phyloP scores from a whole-genome alignment of 2,797 vertebrate species.

The Hippopotamyrus pictus region DNA sequence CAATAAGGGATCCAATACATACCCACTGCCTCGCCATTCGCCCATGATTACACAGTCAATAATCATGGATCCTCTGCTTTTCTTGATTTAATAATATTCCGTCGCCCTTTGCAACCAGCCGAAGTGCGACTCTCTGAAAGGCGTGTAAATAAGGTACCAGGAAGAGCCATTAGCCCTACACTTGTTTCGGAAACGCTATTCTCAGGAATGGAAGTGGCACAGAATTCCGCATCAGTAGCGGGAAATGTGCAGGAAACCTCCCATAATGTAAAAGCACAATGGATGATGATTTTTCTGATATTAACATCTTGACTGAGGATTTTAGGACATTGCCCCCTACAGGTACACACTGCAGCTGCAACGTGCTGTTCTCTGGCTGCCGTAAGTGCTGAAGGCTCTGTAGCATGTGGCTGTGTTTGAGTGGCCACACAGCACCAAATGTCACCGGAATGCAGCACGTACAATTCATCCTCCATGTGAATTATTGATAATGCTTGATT shows the following conservation, averaged over 20 bases:
- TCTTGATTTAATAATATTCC: constrained; percentile 1
- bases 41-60: neutral
- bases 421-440: neutral
- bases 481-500: neutral
- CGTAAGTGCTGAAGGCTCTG: neutral
- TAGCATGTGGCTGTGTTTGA: neutral
- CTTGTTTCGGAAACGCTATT: neutral
- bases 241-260: too few species aligned
- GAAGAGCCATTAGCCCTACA: neutral
- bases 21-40: neutral
- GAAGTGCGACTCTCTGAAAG: neutral
- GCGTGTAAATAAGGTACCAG: neutral
- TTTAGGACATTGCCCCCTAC: neutral
- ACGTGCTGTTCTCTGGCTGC: neutral
- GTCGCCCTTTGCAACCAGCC: neutral
- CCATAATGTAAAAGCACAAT: neutral
- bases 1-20: neutral
- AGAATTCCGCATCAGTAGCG: too few species aligned
- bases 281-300: neutral
- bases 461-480: neutral
- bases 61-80: neutral
- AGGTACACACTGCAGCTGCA: neutral
- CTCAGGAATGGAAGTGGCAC: neutral
- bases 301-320: neutral
- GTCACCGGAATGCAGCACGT: neutral